Evolutionary conservation across 2,797 vertebrate species (phyloP).

Genomic region (Melanogrammus aeglefinus): DNA sequence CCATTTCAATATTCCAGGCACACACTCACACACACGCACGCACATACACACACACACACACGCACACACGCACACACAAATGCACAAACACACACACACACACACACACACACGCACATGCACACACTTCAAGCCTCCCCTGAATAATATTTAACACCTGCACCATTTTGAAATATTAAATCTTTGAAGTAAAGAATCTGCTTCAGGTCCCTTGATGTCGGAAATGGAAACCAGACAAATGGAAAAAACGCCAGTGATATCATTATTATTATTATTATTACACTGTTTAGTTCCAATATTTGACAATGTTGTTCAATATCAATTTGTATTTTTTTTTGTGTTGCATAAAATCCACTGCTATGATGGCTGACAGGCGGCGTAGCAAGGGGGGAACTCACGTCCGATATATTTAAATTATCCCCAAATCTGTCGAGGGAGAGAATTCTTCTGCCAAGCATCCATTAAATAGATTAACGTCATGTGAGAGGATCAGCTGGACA

Average conservation of each 20-base stretch:
- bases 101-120: constrained; percentile 35
- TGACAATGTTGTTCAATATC: neutral
- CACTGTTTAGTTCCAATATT: neutral
- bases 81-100: constrained; percentile 33
- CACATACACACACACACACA: constrained; percentile 6
- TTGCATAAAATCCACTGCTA: constrained; percentile 20
- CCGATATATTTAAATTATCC: constrained; percentile 54
- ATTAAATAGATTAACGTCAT: constrained; percentile 71
- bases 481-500: constrained; percentile 71
- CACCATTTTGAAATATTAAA: constrained; percentile 52
- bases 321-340: neutral
- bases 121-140: constrained; percentile 57
- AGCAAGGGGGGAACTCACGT: constrained; percentile 44
- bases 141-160: constrained; percentile 64
- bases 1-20: constrained; percentile 64
- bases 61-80: constrained; percentile 16
- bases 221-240: constrained; percentile 30
- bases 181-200: constrained; percentile 61
- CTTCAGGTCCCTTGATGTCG: constrained; percentile 51
- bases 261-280: neutral
- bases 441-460: constrained; percentile 64
- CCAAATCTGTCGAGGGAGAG: constrained; percentile 54
- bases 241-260: constrained; percentile 24
- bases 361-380: constrained; percentile 17
- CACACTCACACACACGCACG: constrained; percentile 39